Percentiles rank a stretch among this genome's conserved stretches.
Conservation (phyloP, 2,797 vertebrate genomes). For the Clarias fuscus region DNA sequence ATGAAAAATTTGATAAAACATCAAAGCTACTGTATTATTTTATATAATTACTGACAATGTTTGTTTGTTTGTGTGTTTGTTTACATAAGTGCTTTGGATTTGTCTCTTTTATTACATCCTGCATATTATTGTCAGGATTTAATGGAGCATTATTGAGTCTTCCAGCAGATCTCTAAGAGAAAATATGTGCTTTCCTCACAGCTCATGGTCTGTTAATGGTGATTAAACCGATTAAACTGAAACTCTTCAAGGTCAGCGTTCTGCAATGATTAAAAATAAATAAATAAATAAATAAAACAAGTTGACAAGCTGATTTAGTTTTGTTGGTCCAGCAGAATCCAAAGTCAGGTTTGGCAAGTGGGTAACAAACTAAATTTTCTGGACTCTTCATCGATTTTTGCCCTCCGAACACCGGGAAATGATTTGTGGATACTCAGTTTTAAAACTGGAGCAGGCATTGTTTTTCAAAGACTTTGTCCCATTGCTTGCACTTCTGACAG, state of each 20-base stretch:
- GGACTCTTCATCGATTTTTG: conserved; percentile 64
- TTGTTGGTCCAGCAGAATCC: conserved; percentile 51
- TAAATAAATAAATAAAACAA: not conserved
- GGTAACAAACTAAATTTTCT: conserved; percentile 61
- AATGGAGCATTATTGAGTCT: conserved; percentile 21
- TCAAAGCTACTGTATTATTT: no score
- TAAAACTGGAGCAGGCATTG: conserved; percentile 67
- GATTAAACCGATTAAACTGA: conserved; percentile 47
- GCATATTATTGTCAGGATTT: conserved; percentile 9
- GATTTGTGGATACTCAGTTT: conserved; percentile 64
- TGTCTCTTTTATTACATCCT: not conserved
- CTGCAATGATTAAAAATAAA: conserved; percentile 40
- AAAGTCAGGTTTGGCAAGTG: conserved; percentile 57
- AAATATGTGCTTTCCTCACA: conserved; percentile 5
- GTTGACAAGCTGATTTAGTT: conserved; percentile 57
- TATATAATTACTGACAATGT: no score
- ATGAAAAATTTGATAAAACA: no score
- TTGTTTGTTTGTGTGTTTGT: no score
- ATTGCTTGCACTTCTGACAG: conserved; percentile 76
- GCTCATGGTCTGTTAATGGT: conserved; percentile 33
- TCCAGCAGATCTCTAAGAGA: conserved; percentile 15
- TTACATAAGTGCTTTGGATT: no score
- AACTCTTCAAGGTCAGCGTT: conserved; percentile 49
- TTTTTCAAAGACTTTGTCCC: conserved; percentile 68
- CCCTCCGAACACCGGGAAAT: conserved; percentile 61